Conservation (phyloP, 2,888 invertebrate genomes). For the Philonicus albiceps region DNA sequence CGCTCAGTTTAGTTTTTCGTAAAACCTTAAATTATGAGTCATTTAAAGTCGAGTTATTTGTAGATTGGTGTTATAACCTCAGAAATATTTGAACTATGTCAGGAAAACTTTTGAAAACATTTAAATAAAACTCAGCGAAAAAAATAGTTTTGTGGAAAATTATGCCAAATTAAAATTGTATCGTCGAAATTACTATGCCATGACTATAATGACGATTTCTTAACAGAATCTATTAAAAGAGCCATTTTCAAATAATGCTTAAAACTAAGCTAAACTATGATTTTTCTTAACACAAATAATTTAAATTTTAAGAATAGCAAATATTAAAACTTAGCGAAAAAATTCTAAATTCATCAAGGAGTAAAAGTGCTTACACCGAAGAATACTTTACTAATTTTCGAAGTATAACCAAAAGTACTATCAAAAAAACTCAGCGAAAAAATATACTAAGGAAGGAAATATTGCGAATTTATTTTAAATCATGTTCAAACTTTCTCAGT, state of each 20-base stretch:
- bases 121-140: background rate
- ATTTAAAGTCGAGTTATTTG: background rate
- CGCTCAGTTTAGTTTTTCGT: background rate
- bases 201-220: too few relatives aligned
- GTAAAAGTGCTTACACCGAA: background rate
- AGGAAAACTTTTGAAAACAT: too few relatives aligned
- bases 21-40: background rate
- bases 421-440: background rate
- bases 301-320: background rate
- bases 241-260: too few relatives aligned
- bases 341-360: background rate
- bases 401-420: background rate
- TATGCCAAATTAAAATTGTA: too few relatives aligned
- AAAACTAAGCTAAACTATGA: too few relatives aligned
- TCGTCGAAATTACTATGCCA: too few relatives aligned
- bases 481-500: background rate
- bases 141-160: too few relatives aligned
- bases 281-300: background rate
- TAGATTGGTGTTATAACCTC: background rate
- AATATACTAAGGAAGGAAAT: background rate
- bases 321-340: background rate
- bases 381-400: background rate
- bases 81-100: too few relatives aligned
- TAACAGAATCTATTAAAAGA: too few relatives aligned
- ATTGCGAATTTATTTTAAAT: background rate